Evolutionary conservation across 1,140 invertebrate species (phyloP).

Genomic region (Teleopsis dalmanni): DNA sequence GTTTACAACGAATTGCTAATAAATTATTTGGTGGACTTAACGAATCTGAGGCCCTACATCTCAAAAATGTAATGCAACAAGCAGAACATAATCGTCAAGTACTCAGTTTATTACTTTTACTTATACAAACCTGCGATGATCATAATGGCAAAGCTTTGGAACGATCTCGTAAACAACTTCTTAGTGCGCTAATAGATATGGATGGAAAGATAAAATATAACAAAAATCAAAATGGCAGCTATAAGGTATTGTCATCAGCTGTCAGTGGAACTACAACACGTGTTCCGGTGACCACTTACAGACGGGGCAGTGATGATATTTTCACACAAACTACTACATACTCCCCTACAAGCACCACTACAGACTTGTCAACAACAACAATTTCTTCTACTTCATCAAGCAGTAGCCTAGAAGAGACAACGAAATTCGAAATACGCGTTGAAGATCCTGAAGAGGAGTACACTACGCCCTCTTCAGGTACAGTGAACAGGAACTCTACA

Average conservation of each 20-base stretch:
- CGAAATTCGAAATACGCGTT: constrained; percentile 39
- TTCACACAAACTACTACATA: constrained; percentile 13
- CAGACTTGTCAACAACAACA: constrained; percentile 15
- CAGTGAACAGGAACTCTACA: constrained; percentile 15
- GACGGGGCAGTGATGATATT: too few relatives aligned
- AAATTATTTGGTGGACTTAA: constrained; percentile 69
- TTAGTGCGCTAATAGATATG: constrained; percentile 56
- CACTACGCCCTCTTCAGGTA: not conserved
- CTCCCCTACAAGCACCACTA: not conserved
- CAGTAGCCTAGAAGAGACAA: constrained; percentile 32
- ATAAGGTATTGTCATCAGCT: not conserved
- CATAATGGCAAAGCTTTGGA: constrained; percentile 59
- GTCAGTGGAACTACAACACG: constrained; percentile 15
- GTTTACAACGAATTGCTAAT: constrained; percentile 58
- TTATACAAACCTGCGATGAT: constrained; percentile 69
- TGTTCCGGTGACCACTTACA: constrained; percentile 31
- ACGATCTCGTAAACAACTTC: constrained; percentile 53
- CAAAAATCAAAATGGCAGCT: constrained; percentile 29
- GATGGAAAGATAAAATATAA: constrained; percentile 41
- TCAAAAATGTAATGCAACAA: constrained; percentile 72
- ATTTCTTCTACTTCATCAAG: constrained; percentile 11
- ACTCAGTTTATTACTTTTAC: constrained; percentile 60
- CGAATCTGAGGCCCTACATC: constrained; percentile 60
- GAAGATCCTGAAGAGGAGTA: constrained; percentile 30
- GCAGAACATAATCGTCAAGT: constrained; percentile 69